phyloP scores from a whole-genome alignment of 2,797 vertebrate species.

The Numenius phaeopus region DNA sequence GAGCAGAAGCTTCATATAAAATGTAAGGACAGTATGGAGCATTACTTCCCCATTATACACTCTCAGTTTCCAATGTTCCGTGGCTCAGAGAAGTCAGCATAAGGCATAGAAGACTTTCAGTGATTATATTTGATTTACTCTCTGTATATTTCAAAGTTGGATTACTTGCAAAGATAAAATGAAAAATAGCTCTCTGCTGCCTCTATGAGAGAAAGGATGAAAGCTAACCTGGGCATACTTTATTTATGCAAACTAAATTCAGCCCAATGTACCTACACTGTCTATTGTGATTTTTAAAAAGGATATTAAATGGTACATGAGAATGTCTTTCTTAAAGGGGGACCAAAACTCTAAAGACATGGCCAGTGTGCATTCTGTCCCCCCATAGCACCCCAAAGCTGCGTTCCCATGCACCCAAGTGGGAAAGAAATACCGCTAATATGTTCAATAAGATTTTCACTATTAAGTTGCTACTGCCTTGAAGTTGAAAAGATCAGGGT shows the following conservation, averaged over 20 bases:
- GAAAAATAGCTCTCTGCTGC: background rate
- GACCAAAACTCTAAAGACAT: background rate
- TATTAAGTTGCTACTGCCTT: background rate
- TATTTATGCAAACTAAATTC: background rate
- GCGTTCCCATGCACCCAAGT: background rate
- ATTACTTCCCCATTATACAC: background rate
- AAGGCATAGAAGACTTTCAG: background rate
- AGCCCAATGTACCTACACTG: background rate
- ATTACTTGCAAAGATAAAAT: background rate
- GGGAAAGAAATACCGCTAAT: background rate
- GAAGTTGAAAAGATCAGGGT: background rate
- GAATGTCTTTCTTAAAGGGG: background rate
- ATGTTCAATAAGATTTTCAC: background rate
- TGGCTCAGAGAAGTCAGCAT: background rate
- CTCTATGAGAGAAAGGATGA: background rate
- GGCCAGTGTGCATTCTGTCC: too few species aligned
- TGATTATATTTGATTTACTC: background rate
- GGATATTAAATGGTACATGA: background rate
- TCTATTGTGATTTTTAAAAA: background rate
- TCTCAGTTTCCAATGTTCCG: background rate
- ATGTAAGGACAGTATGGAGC: background rate
- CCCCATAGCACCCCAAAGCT: background rate
- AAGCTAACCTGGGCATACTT: background rate
- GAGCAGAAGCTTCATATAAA: background rate
- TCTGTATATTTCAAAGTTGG: background rate